Base-by-base conservation (phyloP, 2,888 invertebrate genomes). In the Stenolophus ochropezus region DNA sequence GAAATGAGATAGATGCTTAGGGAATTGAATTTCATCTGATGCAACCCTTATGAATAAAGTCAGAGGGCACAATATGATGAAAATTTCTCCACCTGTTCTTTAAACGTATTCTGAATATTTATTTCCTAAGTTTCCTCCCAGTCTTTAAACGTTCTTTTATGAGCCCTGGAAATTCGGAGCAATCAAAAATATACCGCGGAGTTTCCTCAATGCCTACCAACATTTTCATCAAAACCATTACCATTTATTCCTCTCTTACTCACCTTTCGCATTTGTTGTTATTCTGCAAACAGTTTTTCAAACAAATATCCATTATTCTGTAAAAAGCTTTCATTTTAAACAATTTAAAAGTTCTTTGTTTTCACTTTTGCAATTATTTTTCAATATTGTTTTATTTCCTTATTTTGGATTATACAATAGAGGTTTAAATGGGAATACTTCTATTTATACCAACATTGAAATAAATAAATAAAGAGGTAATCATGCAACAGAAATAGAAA, bases 31-130 rank as follows among this genome's bases (percentile, higher is more conserved):
- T 77, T 77, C 77, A 77, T 61, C 77, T 47, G 61, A 77, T 77
- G 61, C 77, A 77, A 42, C 56, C 77, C 47, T 77, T 61, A 58
- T 77, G 77, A 77, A 77, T 77, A 61, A 42, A 77, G 58, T 42
- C 33, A 42, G 61, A 33, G 61, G 58, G 61, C 42, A 77, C 47
- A 61, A 77, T 77, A 77, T 77, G 77, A 77, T 77, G 58, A 77
- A 77, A 77, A 77, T 77, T 33, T 77, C 47, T 42, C 58, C 42
- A 47, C 75, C 61, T 77, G 77, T 77, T 77, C 77, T 56, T 77
- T 77, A 77, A 77, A 77, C 77, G 77, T 61, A 77, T 58, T 77
- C 77, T 77, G 77, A 58, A 77, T 77, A 77, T 77, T 77, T 77
- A 77, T 77, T 61, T 61, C 27, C 6, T 33, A 69, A 69, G 65